Conservation (phyloP, 2,113 vertebrate species). For the Cebidichthys violaceus region DNA sequence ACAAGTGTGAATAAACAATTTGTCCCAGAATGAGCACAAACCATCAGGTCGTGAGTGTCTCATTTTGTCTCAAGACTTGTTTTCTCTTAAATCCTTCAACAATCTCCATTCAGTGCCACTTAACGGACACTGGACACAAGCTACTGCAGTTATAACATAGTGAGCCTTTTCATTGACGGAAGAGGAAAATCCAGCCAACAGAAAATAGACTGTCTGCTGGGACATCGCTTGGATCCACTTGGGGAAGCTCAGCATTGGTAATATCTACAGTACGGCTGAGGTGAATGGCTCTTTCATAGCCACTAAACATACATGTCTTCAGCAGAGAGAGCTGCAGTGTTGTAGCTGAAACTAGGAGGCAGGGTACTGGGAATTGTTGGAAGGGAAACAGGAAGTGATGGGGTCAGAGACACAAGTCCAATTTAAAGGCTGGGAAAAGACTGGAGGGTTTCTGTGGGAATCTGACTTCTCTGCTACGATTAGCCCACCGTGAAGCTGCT, state of each 20-base stretch:
- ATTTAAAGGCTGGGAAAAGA: slow-evolving; percentile 2
- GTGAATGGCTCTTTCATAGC: slow-evolving; percentile 60
- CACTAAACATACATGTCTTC: slow-evolving; percentile 12
- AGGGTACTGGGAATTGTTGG: slow-evolving; percentile 36
- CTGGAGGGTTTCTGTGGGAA: slow-evolving; percentile 32
- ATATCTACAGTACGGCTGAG: slow-evolving; percentile 24
- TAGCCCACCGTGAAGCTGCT: background rate
- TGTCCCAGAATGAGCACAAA: background rate
- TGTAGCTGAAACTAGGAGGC: background rate
- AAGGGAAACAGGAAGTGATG: slow-evolving; percentile 49
- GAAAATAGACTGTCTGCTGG: slow-evolving; percentile 33
- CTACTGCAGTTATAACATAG: slow-evolving; percentile 31
- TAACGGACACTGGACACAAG: slow-evolving; percentile 28
- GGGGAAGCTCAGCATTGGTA: slow-evolving; percentile 24
- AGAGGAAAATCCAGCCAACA: slow-evolving; percentile 7
- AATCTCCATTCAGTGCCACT: slow-evolving; percentile 7
- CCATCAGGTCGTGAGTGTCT: slow-evolving; percentile 21
- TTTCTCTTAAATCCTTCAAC: background rate
- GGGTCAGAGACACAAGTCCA: slow-evolving; percentile 33
- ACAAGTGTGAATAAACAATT: background rate
- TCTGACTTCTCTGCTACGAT: background rate
- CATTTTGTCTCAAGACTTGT: slow-evolving; percentile 5
- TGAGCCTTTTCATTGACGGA: slow-evolving; percentile 40
- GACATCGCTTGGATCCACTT: slow-evolving; percentile 26
- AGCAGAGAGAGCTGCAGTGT: slow-evolving; percentile 18